Base-by-base conservation (phyloP, 23 tunicate species). In the Ascidia mentula region DNA sequence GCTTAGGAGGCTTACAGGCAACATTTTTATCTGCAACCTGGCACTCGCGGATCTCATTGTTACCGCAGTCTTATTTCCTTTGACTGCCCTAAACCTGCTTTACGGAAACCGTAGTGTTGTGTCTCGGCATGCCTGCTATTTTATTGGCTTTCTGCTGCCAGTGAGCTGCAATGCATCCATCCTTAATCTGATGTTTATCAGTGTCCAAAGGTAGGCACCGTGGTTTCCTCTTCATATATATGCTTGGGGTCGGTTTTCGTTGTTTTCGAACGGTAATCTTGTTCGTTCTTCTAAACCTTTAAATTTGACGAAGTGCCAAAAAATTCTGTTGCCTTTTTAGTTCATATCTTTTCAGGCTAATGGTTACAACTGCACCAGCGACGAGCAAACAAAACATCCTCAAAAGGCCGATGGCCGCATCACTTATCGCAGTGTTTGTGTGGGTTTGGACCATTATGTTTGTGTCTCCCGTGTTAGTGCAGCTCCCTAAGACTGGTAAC, bases 381-480 rank as follows among this genome's bases (percentile, higher is more conserved):
- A 36, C 78, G 18, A 74, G 78, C 46, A 37, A 30, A 6, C 45
- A 74, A 74, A 74, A 74, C 46, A 38, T 74, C 38, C 39, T 36
- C 37, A 74, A 38, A 30, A 74, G 40, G 22, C 40, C 46, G 5
- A 35, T 31, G 6, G 46, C 69, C 4, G 17, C 73, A 5, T 46
- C 46, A 13, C 69, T 77, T 9, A 13, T 37, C 20, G 76, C 77
- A 6, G 76, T 76, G 34, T 69, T 84, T 45, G 79, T 78, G 7
- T 84, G 88, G 88, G 37, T 84, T 37, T 84, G 88, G 88, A 38
- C 88, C 9, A 78, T 78, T 0, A 69, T 77, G 81, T 37, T 84
- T 18, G 65, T 28, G n/a, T 59, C 59, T 38, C 88, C 88, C 6
- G 60, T 69, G 22, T 31, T 84, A 26, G 6, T 76, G 9, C 32